Conservation (phyloP, 1,140 invertebrate species). For the Protaetia brevitarsis region DNA sequence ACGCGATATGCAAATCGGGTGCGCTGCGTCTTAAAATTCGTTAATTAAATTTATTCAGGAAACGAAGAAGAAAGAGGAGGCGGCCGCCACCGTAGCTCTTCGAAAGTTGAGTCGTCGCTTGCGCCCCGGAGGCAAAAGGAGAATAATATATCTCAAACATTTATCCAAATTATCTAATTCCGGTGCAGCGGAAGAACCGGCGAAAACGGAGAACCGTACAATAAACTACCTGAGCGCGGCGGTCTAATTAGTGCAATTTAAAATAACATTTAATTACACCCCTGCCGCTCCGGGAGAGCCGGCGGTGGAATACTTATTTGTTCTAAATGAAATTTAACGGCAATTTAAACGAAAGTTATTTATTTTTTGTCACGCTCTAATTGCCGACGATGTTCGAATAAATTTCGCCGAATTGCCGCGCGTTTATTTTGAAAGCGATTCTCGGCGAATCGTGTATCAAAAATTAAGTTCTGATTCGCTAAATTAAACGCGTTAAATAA, state of each 20-base stretch:
- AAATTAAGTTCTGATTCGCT: too few species aligned
- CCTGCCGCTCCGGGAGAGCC: not conserved
- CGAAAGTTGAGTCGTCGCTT: not conserved
- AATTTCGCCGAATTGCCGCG: not conserved
- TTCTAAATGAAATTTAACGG: not conserved
- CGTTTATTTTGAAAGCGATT: not conserved
- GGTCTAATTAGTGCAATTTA: conserved; percentile 14
- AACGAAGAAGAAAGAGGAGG: not conserved
- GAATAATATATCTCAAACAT: conserved; percentile 2
- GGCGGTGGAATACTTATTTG: not conserved
- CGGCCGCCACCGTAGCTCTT: not conserved
- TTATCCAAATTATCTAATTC: conserved; percentile 14
- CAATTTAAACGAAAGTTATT: not conserved
- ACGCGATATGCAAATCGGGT: conserved; percentile 13
- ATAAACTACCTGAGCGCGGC: not conserved
- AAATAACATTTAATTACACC: conserved; percentile 13
- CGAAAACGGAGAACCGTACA: not conserved
- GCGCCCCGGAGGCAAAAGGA: not conserved
- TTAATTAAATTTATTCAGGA: conserved; percentile 9
- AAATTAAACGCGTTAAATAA: too few species aligned
- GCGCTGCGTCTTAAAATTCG: conserved; percentile 1
- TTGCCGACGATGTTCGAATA: not conserved
- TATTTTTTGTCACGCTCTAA: not conserved
- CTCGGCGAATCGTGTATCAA: too few species aligned
- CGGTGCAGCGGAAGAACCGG: not conserved